Evolutionary conservation across 2,797 vertebrate species (phyloP).

Genomic region (Oceanodroma leucorhoa): DNA sequence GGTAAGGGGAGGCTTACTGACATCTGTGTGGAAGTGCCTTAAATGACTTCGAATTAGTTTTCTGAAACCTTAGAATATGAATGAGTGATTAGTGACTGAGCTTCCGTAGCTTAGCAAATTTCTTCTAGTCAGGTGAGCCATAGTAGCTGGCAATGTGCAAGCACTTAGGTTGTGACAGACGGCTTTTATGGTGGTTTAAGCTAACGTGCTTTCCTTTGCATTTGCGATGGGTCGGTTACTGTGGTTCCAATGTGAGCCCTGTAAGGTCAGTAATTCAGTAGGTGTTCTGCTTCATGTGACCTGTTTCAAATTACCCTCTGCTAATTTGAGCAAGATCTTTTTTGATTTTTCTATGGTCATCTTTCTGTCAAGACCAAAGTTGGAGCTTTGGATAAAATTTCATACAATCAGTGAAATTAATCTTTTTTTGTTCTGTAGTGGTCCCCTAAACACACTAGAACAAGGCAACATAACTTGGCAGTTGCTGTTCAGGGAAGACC

Average conservation of each 20-base stretch:
- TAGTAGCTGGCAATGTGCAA: not conserved
- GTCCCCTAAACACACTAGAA: not conserved
- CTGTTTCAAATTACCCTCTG: not conserved
- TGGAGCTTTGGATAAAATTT: not conserved
- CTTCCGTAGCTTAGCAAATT: not conserved
- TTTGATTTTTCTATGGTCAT: not conserved
- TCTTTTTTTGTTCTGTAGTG: not conserved
- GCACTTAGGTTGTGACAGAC: slow-evolving; percentile 23
- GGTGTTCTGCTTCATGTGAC: not conserved
- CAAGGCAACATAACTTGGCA: not conserved
- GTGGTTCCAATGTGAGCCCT: not conserved
- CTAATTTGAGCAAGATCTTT: not conserved
- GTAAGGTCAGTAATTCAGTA: not conserved
- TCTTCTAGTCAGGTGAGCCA: slow-evolving; percentile 14
- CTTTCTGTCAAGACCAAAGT: not conserved
- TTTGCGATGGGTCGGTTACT: slow-evolving; percentile 1
- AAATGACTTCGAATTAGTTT: not conserved
- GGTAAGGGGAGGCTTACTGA: not conserved
- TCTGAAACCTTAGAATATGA: not conserved
- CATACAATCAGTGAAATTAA: not conserved
- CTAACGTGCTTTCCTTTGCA: not conserved
- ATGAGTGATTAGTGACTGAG: not conserved
- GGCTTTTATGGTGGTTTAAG: slow-evolving; percentile 26
- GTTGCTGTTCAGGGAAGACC: not conserved
- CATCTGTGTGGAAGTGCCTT: not conserved